Conservation (phyloP, 2,113 vertebrate species). For the Syrmaticus mikado region DNA sequence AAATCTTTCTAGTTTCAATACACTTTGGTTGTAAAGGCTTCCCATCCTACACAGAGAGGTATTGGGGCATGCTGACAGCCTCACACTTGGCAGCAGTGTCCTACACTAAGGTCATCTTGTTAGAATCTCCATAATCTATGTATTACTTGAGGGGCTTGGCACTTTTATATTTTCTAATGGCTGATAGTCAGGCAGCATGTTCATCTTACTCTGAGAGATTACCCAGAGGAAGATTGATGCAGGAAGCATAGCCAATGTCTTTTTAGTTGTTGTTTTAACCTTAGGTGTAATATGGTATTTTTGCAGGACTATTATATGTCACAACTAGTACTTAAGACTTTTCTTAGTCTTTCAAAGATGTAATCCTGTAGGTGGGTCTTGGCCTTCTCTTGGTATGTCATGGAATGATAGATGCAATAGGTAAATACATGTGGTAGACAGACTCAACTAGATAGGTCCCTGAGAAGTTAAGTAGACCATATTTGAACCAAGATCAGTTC, state of each 20-base stretch:
- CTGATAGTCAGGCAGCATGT: not conserved
- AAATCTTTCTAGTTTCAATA: not conserved
- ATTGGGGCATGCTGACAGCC: not conserved
- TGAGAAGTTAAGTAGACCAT: not conserved
- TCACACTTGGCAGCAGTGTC: not conserved
- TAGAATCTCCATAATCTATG: not conserved
- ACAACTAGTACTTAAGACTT: not conserved
- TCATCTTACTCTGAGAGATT: not conserved
- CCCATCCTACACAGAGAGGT: not conserved
- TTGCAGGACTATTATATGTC: not conserved
- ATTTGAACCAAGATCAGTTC: not conserved
- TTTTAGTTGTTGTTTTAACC: not conserved
- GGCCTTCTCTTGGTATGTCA: not conserved
- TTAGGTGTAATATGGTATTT: not conserved
- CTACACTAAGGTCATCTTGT: not conserved
- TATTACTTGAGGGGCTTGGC: not conserved
- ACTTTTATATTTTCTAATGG: not conserved
- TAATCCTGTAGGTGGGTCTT: fast-evolving
- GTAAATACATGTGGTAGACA: not conserved
- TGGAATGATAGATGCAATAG: not conserved
- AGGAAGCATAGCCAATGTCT: not conserved
- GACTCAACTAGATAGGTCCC: not conserved
- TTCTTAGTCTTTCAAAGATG: not conserved
- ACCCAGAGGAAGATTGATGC: not conserved
- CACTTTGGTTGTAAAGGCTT: not conserved